These are phyloP conservation scores for Tolmerus cingulatus DNA, from an alignment of 2,888 invertebrate species.

Conservation along the genomic window DNA sequence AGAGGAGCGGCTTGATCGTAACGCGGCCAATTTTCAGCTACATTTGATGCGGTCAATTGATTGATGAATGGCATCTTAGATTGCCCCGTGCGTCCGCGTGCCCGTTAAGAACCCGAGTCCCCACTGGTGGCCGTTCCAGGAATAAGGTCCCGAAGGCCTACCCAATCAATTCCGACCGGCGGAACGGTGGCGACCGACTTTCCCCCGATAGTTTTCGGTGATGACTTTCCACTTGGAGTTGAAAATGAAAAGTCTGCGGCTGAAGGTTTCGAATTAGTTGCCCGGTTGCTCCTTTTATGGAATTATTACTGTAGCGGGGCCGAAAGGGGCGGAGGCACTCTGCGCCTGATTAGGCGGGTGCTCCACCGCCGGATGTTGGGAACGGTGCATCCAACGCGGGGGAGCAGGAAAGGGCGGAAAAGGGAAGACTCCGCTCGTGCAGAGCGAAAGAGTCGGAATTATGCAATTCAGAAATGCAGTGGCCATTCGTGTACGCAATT, in stretches of 20 bases:
- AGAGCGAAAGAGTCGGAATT: background rate
- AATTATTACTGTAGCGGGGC: conserved; percentile 28
- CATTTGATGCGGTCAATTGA: conserved; percentile 50
- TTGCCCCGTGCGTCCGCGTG: background rate
- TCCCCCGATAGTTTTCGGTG: conserved; percentile 29
- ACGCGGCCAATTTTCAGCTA: conserved; percentile 50
- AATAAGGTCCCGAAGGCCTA: background rate
- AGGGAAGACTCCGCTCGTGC: background rate
- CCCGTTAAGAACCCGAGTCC: background rate
- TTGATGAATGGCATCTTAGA: conserved; percentile 48
- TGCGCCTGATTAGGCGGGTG: background rate
- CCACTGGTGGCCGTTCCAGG: background rate
- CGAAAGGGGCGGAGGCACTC: background rate
- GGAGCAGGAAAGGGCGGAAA: background rate
- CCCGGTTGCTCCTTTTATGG: conserved; percentile 34
- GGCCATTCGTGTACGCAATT: background rate
- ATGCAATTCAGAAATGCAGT: background rate
- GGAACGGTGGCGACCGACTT: background rate
- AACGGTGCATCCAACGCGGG: background rate
- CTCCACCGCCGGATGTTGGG: background rate
- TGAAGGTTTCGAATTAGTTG: conserved; percentile 45
- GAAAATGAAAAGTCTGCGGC: conserved; percentile 42
- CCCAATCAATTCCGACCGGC: conserved; percentile 16
- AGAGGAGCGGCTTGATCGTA: conserved; percentile 13
- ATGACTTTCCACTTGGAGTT: conserved; percentile 41